Percentiles rank a stretch among this genome's conserved stretches.
Evolutionary conservation across 2,113 vertebrate species (phyloP).

Genomic region (Callopanchax toddi): DNA sequence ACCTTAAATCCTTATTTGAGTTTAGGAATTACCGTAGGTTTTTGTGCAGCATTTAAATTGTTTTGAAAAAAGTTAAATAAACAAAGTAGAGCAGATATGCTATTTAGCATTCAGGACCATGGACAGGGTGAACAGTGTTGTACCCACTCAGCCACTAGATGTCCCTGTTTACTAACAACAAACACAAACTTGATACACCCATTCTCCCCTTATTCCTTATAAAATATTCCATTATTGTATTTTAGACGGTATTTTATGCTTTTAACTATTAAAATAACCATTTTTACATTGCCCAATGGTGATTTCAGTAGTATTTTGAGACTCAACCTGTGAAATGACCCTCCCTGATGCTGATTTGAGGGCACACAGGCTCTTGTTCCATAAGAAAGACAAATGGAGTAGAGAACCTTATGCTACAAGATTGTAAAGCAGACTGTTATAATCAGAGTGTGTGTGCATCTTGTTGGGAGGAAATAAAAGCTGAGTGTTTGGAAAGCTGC

Average conservation of each 20-base stretch:
- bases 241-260: no score
- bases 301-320: not conserved
- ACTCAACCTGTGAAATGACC: constrained; percentile 86
- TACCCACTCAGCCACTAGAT: constrained; percentile 55
- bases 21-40: no score
- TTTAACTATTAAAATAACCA: not conserved
- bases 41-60: no score
- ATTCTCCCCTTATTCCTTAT: no score
- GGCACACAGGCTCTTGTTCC: no score
- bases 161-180: constrained; percentile 50
- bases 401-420: constrained; percentile 83
- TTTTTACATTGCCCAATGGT: not conserved
- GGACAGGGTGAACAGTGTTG: constrained; percentile 67
- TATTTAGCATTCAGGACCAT: constrained; percentile 80
- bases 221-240: no score
- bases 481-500: constrained; percentile 75
- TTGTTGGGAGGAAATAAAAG: constrained; percentile 51
- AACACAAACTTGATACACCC: no score
- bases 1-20: no score
- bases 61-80: not conserved
- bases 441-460: constrained; percentile 13
- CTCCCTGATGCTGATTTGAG: constrained; percentile 81
- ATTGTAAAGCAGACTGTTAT: constrained; percentile 37
- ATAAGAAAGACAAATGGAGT: constrained; percentile 75
- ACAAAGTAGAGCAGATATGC: not conserved